Base-by-base conservation (phyloP, 1,140 invertebrate genomes). In the Neodiprion virginianus region DNA sequence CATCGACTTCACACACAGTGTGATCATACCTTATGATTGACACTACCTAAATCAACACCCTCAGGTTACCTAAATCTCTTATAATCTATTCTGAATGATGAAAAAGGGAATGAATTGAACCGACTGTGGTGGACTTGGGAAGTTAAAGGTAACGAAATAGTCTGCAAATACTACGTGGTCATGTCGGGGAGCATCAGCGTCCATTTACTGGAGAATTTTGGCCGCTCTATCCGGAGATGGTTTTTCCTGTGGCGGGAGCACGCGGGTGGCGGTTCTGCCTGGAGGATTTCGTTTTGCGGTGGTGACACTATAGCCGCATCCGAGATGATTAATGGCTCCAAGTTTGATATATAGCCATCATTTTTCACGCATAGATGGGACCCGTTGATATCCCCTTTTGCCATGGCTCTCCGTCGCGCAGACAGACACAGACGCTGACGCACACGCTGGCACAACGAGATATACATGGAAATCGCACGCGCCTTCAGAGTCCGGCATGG, bases 341-440 rank as follows among this genome's bases (percentile, higher is more conserved):
- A 21, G 53, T 40, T 71, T 83, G 82, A 84, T 85, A 80, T 80
- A 84, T 84, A 72, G 68, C 79, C 76, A 79, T 85, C 83, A 83
- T 85, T 84, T 85, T 85, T 85, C 83, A 85, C 80, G 81, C 79
- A 84, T 84, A 84, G 82, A 84, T 84, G 78, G 73, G 76, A 80
- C 72, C 71, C 78, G 76, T 73, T 83, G 82, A 83, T 84, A 83
- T 77, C 68, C 76, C 73, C 72, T 74, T 61, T 76, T 74, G 74
- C 67, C 23, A 49, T 28, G 65, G 72, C 69, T 74, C 66, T 21
- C 23, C 72, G 48, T 40, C 28, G 28, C 28, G 5, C 28, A 40
- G 28, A 40, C 66, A 50, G 67, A 47, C 73, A 47, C 48, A 14
- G 70, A 47, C 21, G 8, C 28, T 40, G 28, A 40, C 28, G 28